Conservation (phyloP, 2,888 invertebrate species). For the Nyleta sp. region DNA sequence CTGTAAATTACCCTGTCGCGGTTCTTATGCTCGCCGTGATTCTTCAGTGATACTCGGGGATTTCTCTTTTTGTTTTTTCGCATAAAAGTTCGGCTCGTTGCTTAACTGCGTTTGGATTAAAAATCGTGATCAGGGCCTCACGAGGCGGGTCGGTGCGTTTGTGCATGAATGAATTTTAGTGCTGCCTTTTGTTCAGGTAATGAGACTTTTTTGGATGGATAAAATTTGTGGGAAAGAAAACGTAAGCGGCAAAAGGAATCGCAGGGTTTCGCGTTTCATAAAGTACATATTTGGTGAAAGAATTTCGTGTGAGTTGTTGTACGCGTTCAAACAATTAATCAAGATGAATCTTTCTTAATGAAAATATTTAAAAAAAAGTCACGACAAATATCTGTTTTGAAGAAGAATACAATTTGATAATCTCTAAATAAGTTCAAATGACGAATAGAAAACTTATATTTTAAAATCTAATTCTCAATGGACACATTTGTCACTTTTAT, state of each 20-base stretch:
- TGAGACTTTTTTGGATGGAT: conserved; percentile 16
- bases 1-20: conserved; percentile 55
- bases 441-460: no score
- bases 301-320: not conserved
- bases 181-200: conserved; percentile 14
- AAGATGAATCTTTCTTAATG: no score
- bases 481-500: no score
- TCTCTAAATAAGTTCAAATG: no score
- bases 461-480: no score
- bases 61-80: conserved; percentile 47
- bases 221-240: conserved; percentile 19
- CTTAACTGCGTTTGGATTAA: conserved; percentile 30
- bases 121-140: conserved; percentile 23
- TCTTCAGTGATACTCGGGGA: conserved; percentile 45
- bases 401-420: no score
- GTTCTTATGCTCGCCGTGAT: conserved; percentile 41
- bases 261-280: not conserved
- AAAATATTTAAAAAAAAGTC: not conserved
- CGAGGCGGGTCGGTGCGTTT: no score
- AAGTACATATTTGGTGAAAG: not conserved
- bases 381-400: no score
- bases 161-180: no score
- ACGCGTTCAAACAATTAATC: no score
- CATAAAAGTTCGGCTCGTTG: conserved; percentile 35
- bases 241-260: not conserved